Evolutionary conservation across 2,888 invertebrate species (phyloP).

Genomic region (Periphyllus acericola): DNA sequence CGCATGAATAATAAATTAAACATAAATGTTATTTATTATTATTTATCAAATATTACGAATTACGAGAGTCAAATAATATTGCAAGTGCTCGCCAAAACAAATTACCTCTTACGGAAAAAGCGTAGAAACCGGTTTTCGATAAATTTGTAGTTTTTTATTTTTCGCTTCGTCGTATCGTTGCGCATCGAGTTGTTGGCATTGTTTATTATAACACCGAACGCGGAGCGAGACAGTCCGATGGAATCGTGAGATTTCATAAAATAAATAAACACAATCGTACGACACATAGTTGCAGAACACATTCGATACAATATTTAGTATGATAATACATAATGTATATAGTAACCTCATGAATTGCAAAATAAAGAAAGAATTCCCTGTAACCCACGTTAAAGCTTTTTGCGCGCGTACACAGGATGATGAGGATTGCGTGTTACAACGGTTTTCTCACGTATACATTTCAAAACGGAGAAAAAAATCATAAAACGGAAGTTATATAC

Average conservation of each 20-base stretch:
- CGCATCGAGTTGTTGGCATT: background rate
- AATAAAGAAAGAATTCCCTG: no score
- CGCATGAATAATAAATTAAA: constrained; percentile 18
- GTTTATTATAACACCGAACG: constrained; percentile 15
- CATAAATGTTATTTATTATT: constrained; percentile 26
- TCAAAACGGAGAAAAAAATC: no score
- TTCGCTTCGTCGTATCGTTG: background rate
- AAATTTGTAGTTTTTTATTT: constrained; percentile 13
- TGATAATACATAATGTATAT: no score
- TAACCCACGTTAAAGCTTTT: no score
- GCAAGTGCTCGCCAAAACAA: constrained; percentile 2
- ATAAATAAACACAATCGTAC: background rate
- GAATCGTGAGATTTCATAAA: background rate
- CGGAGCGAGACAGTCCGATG: background rate
- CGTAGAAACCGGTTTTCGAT: constrained; percentile 26
- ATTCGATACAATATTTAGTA: no score
- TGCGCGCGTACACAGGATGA: no score
- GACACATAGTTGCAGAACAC: background rate
- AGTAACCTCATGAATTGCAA: no score
- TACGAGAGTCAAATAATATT: constrained; percentile 25
- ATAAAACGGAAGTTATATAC: no score
- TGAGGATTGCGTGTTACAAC: no score
- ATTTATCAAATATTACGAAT: constrained; percentile 53
- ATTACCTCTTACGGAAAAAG: background rate
- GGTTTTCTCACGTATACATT: no score